Conservation (phyloP, 2,888 invertebrate species). For the Ischnus inquisitorius region DNA sequence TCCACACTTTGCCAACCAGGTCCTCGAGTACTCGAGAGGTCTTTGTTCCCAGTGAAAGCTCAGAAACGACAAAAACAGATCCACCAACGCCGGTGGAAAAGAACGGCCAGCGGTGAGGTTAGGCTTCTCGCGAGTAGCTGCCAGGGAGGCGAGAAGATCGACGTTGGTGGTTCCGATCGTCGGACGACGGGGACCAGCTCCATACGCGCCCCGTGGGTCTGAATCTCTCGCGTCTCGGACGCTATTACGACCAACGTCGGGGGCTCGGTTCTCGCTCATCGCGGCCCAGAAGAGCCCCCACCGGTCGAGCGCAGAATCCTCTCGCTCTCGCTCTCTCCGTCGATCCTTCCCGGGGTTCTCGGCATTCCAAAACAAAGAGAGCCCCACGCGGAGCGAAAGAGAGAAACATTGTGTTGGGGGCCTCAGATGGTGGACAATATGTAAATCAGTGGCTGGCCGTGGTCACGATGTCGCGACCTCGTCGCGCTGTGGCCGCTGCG, state of each 20-base stretch:
- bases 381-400: slow-evolving; percentile 58
- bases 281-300: slow-evolving; percentile 39
- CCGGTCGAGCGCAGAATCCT: slow-evolving; percentile 38
- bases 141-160: slow-evolving; percentile 77
- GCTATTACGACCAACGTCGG: slow-evolving; percentile 79
- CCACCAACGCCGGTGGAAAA: slow-evolving; percentile 75
- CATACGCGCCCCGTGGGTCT: slow-evolving; percentile 69
- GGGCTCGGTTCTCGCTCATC: slow-evolving; percentile 48
- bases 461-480: slow-evolving; percentile 86
- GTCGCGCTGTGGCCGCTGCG: slow-evolving; percentile 71
- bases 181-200: slow-evolving; percentile 64
- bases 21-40: not conserved
- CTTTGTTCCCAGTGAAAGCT: not conserved
- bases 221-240: slow-evolving; percentile 74
- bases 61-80: slow-evolving; percentile 77
- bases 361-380: slow-evolving; percentile 85
- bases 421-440: slow-evolving; percentile 84
- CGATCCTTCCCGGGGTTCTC: slow-evolving; percentile 69
- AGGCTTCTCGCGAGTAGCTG: slow-evolving; percentile 63
- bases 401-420: slow-evolving; percentile 71
- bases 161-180: slow-evolving; percentile 83
- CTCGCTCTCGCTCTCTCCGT: too few species aligned
- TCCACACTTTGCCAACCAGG: not conserved
- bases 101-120: slow-evolving; percentile 60
- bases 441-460: slow-evolving; percentile 84